Conservation (phyloP, 2,113 vertebrate species). For the Albula glossodonta region DNA sequence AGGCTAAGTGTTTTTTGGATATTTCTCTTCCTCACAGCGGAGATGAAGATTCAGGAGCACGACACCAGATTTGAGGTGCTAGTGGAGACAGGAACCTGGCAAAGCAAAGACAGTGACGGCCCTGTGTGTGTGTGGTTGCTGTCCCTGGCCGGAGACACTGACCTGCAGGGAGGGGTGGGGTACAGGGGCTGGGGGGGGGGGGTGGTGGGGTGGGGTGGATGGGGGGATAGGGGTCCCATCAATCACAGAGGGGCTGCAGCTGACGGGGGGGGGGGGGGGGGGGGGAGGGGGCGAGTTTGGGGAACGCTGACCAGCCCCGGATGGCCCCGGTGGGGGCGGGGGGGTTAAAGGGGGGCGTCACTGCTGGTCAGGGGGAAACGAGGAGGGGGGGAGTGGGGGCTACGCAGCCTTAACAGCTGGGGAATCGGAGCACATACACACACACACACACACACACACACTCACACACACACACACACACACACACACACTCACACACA, state of each 20-base stretch:
- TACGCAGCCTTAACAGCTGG: too few relatives aligned
- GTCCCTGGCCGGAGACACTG: not conserved
- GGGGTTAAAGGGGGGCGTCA: not conserved
- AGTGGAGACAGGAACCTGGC: too few relatives aligned
- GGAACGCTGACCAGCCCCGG: not conserved
- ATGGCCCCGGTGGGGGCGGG: not conserved
- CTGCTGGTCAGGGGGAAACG: not conserved
- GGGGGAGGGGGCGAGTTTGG: not conserved
- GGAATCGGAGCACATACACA: too few relatives aligned
- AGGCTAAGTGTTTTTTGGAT: too few relatives aligned
- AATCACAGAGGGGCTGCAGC: conserved; percentile 20
- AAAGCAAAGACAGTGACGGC: too few relatives aligned
- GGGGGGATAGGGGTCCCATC: conserved; percentile 17
- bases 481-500: too few relatives aligned
- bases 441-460: too few relatives aligned
- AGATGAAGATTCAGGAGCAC: too few relatives aligned
- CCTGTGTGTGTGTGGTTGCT: too few relatives aligned
- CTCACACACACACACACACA: too few relatives aligned
- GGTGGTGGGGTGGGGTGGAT: not conserved
- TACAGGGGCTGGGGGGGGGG: not conserved
- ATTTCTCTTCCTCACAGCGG: too few relatives aligned
- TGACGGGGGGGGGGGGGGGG: conserved; percentile 2
- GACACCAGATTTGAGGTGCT: too few relatives aligned
- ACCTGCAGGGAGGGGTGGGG: not conserved
- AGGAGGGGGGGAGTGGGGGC: not conserved